A percentile compares a stretch with the other conserved stretches of the same genome.
Conservation (phyloP, 2,888 invertebrate genomes). For the Apeira syringaria region DNA sequence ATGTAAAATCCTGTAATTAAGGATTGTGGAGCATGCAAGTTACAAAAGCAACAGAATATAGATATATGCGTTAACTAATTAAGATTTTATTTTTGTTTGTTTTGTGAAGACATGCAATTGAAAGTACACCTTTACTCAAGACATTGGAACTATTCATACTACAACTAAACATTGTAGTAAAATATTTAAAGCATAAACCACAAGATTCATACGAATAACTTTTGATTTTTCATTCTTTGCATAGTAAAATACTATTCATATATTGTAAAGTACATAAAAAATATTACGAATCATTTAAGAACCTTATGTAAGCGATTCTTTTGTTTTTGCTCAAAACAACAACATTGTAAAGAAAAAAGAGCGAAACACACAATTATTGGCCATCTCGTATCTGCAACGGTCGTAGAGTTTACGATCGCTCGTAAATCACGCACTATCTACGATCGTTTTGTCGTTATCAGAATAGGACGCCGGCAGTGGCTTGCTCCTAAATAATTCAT, state of each 20-base stretch:
- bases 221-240: conserved; percentile 8
- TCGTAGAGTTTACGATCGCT: conserved; percentile 25
- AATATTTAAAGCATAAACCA: conserved; percentile 4
- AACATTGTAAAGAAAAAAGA: conserved; percentile 11
- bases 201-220: conserved; percentile 6
- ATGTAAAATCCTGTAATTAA: no score
- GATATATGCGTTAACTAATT: no score
- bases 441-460: conserved; percentile 20
- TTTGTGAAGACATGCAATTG: no score
- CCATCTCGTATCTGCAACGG: conserved; percentile 18
- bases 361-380: conserved; percentile 10
- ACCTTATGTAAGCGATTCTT: conserved; percentile 2
- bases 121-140: neutral
- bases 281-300: neutral
- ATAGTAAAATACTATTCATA: conserved; percentile 5
- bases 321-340: conserved; percentile 5
- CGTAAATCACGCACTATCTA: conserved; percentile 40
- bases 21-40: no score
- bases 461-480: conserved; percentile 35
- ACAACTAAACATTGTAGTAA: conserved; percentile 6
- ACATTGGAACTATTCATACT: neutral
- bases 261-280: conserved; percentile 1
- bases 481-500: conserved; percentile 47
- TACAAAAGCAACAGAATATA: no score
- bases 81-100: no score